Base-by-base conservation (phyloP, 2,113 vertebrate genomes). In the Mustela lutreola region DNA sequence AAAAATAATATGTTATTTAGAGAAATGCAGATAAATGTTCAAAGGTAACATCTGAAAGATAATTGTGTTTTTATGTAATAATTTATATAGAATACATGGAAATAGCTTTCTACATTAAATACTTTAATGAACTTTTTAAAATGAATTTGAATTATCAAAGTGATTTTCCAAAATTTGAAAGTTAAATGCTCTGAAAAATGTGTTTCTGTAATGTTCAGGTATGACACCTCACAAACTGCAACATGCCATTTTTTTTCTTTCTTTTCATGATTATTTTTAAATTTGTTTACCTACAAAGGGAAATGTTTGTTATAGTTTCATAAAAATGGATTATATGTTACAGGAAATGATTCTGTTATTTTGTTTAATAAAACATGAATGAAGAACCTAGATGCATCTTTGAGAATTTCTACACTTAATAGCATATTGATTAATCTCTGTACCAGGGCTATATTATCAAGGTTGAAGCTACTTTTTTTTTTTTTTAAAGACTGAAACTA, bases 251-350 rank as follows among this genome's bases (percentile, higher is more conserved):
- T 42, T 91, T 91, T 91, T 70, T 36, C 63, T 80, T 81, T 48
- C 39, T 58, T 83, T 95, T 91, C 45, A 33, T 48, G 4, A 80
- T 79, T 36, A 39, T 24, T 14, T 95, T 87, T 88, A 50, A 80
- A 75, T 65, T 78, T 78, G 16, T 65, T 97, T 94, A n/a, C 15
- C 62, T 88, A 42, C 12, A 95, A 86, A 90, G 86, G 28, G 19
- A 85, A 92, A 76, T 45, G 7, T 62, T 76, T 65, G 19, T 28
- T 71, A 76, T 36, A 89, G 8, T 80, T 87, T 79, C 42, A 85
- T 18, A 81, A 97, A 65, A 8, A 81, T 81, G 11, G 11, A 71
- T 88, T 83, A 73, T 78, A 62, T 62, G 5, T 90, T 65, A 80
- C 33, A 79, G 24, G 53, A 80, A 90, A 78, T 73, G 8, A 39